These are phyloP conservation scores for Dendronephthya gigantea DNA, from an alignment of 64 coral and sea anemone species.

Conservation along the genomic window DNA sequence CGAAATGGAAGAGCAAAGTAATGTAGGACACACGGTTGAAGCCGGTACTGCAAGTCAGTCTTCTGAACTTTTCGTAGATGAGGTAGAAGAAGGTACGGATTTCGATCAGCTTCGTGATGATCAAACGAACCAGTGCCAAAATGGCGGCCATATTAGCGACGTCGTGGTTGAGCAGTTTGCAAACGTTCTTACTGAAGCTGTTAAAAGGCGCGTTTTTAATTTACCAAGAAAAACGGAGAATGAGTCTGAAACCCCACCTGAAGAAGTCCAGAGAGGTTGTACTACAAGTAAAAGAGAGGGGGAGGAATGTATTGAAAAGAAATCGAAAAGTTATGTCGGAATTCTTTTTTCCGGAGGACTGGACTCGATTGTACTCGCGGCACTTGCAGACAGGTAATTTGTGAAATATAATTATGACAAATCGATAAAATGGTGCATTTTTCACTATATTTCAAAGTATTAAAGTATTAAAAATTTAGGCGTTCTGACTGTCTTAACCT, in stretches of 20 bases:
- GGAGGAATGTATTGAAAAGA: neutral
- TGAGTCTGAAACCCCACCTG: neutral
- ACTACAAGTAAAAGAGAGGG: neutral
- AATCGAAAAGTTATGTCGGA: constrained; percentile 29
- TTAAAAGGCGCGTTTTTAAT: constrained; percentile 67
- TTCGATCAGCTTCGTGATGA: too few species aligned
- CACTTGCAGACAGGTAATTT: constrained; percentile 70
- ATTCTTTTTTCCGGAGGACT: constrained; percentile 89
- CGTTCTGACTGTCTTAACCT: too few species aligned
- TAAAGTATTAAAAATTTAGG: too few species aligned
- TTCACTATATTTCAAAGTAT: too few species aligned
- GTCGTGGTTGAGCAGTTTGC: neutral
- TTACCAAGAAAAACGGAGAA: constrained; percentile 36
- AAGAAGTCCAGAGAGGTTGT: neutral
- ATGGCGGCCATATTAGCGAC: neutral
- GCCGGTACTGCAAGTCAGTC: neutral
- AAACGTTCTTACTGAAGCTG: constrained; percentile 52
- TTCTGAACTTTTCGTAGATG: neutral
- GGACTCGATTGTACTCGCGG: constrained; percentile 87
- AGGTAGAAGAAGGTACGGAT: too few species aligned
- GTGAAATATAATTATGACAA: neutral
- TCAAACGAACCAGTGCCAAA: too few species aligned
- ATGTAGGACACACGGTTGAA: neutral
- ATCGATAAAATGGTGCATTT: neutral
- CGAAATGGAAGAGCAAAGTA: neutral